Conservation (phyloP, 2,113 vertebrate species). For the Notothenia coriiceps region DNA sequence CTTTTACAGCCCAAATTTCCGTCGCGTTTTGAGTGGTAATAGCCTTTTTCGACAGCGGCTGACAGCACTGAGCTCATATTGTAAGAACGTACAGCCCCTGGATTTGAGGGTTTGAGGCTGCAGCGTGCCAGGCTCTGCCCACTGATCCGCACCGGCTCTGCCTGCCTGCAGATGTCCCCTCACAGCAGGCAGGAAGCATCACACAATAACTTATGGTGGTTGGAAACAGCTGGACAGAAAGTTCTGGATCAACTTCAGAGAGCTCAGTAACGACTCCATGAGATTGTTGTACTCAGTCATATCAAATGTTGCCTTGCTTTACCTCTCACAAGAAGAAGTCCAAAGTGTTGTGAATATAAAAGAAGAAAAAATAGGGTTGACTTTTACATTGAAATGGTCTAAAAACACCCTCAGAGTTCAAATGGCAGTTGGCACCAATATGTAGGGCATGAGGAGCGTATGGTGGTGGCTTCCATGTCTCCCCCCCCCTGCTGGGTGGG, state of each 20-base stretch:
- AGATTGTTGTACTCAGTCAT: background rate
- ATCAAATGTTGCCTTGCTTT: background rate
- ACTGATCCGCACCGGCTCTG: background rate
- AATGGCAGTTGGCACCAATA: slow-evolving; percentile 21
- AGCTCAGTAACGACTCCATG: background rate
- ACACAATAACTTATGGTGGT: background rate
- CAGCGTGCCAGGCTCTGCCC: slow-evolving; percentile 9
- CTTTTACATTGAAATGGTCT: background rate
- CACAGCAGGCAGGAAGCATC: slow-evolving; percentile 13
- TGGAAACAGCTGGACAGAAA: slow-evolving; percentile 2
- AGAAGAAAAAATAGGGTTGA: background rate
- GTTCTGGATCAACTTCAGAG: slow-evolving; percentile 20
- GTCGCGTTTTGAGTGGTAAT: background rate
- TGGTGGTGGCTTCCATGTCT: slow-evolving; percentile 32
- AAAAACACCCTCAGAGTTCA: slow-evolving; percentile 1
- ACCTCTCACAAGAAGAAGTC: background rate
- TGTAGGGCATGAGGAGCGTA: slow-evolving; percentile 30
- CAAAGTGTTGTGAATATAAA: background rate
- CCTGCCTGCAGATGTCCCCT: slow-evolving; percentile 21
- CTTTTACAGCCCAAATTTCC: background rate
- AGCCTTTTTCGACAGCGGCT: background rate
- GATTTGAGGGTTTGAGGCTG: background rate
- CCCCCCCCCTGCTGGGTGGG: slow-evolving; percentile 23
- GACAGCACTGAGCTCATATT: background rate
- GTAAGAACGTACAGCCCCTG: background rate